These are phyloP conservation scores for Zapus hudsonius DNA, from an alignment of 2,113 vertebrate species.

Conservation along the genomic window DNA sequence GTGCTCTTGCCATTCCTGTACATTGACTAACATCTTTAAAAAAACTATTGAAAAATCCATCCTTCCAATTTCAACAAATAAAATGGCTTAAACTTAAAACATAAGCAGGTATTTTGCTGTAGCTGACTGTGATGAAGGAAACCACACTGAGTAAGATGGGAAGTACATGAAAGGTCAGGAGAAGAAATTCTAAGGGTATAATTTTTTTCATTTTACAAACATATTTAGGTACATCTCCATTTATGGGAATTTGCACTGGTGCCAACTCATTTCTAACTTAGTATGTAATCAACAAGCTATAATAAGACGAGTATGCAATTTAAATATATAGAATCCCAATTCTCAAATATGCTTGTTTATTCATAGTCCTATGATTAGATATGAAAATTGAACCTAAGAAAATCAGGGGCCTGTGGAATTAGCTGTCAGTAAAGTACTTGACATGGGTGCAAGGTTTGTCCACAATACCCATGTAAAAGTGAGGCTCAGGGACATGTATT, in stretches of 20 bases:
- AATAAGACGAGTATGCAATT: neutral
- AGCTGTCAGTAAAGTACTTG: too few relatives aligned
- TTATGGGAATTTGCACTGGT: neutral
- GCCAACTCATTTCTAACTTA: neutral
- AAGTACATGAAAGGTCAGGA: neutral
- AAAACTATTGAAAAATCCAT: neutral
- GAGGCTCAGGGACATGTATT: too few relatives aligned
- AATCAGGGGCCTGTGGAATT: neutral
- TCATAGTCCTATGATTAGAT: neutral
- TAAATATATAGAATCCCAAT: neutral
- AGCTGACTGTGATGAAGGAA: neutral
- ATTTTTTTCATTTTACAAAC: neutral
- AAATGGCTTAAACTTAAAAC: neutral
- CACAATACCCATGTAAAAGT: too few relatives aligned
- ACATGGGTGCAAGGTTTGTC: too few relatives aligned
- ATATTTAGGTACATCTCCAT: neutral
- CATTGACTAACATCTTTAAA: neutral
- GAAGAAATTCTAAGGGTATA: neutral
- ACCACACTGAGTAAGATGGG: neutral
- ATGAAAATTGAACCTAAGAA: neutral
- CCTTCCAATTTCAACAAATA: conserved; percentile 9
- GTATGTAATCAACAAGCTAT: neutral
- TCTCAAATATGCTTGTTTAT: neutral
- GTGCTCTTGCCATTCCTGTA: neutral
- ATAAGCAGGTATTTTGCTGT: neutral